Evolutionary conservation across 2,797 vertebrate genomes (phyloP).

Genomic region (Coccyzus lansbergi): DNA sequence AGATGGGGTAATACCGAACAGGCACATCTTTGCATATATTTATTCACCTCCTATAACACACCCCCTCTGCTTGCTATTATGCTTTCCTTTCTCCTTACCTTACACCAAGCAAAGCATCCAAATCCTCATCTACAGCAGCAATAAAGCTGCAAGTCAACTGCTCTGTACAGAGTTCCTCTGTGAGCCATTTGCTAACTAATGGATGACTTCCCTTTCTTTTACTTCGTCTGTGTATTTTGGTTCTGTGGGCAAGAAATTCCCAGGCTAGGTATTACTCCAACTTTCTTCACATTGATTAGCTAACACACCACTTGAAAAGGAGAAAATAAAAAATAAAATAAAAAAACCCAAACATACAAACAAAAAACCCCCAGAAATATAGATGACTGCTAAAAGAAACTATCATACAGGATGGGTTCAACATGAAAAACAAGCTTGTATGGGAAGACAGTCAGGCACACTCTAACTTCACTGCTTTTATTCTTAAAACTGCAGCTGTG

Average conservation of each 20-base stretch:
- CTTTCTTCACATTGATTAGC: neutral
- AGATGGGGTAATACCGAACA: neutral
- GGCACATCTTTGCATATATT: neutral
- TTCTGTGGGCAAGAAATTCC: neutral
- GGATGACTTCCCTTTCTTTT: neutral
- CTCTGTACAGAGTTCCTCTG: neutral
- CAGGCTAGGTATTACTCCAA: neutral
- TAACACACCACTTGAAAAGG: neutral
- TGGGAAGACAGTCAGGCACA: neutral
- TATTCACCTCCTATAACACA: neutral
- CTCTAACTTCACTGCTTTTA: constrained; percentile 6
- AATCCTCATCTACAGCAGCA: neutral
- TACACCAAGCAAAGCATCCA: neutral
- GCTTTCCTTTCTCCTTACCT: neutral
- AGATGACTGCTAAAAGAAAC: neutral
- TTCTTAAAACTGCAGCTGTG: neutral
- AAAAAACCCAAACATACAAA: neutral
- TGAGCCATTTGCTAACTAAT: neutral
- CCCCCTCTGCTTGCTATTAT: neutral
- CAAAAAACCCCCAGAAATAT: neutral
- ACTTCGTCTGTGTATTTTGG: neutral
- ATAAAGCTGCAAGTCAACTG: neutral
- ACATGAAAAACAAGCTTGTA: neutral
- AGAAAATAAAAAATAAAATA: neutral
- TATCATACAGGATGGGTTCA: neutral